A percentile compares a stretch with the other conserved stretches of the same genome.
Conservation (phyloP, 2,113 vertebrate genomes). For the Rattus rattus region DNA sequence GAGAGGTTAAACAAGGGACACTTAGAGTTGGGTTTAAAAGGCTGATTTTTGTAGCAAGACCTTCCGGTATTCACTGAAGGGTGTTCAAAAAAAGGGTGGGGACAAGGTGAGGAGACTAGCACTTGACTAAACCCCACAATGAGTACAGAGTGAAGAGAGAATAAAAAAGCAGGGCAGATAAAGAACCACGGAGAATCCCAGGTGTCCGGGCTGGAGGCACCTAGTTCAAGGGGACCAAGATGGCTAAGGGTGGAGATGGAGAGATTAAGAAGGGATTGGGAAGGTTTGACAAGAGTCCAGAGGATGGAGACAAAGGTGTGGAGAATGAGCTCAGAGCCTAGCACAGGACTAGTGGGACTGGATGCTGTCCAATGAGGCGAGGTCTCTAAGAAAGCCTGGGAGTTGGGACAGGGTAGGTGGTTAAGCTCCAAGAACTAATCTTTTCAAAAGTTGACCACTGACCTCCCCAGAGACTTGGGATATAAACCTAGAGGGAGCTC, state of each 20-base stretch:
- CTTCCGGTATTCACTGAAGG: neutral
- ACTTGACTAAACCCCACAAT: neutral
- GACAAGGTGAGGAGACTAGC: accelerated
- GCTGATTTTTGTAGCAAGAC: neutral
- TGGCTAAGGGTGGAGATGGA: neutral
- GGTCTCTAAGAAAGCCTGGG: neutral
- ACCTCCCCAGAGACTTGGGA: neutral
- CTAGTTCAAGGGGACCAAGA: neutral
- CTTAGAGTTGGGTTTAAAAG: neutral
- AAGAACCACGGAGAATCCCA: accelerated
- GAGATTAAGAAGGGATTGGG: neutral
- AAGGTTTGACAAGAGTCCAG: too few relatives aligned
- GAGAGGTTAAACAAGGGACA: neutral
- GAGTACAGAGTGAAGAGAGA: accelerated
- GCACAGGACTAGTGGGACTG: neutral
- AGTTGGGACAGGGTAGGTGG: neutral
- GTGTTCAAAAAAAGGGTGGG: neutral
- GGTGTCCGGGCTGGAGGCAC: neutral
- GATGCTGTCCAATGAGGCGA: neutral
- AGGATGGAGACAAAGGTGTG: neutral
- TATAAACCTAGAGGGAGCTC: neutral
- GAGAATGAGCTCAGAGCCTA: neutral
- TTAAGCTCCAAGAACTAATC: neutral
- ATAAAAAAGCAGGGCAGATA: neutral
- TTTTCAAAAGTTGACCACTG: neutral